Base-by-base conservation (phyloP, 2,888 invertebrate genomes). In the Hybos culiciformis region DNA sequence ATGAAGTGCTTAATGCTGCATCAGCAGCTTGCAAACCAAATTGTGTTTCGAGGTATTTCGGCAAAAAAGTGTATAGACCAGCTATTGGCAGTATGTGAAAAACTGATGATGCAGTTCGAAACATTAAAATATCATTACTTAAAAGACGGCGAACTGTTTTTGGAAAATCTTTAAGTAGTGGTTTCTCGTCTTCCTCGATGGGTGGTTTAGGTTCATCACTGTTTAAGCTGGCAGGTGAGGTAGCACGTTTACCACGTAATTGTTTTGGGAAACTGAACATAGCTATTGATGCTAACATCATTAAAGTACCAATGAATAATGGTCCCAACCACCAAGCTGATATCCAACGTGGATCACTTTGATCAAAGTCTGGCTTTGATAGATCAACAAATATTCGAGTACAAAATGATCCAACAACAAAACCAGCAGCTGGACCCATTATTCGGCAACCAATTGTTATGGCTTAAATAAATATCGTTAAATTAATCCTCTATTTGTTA, bases 311-410 rank as follows among this genome's bases (percentile, higher is more conserved):
- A 56, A 92, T 88, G 55, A 92, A 71, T 49, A 90, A 83, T 61
- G 88, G 74, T 37, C 88, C 63, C 46, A 96, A 71, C 94, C 94
- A 96, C 94, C 94, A 96, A 36, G 94, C 94, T 39, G 94, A 93
- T 38, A 94, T 84, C 91, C 92, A 94, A 64, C 83, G 73, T 5
- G 87, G 85, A 68, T 91, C 87, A 32, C 75, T 76, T 40, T 81
- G 78, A 51, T 79, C 78, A 55, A 84, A 83, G 50, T 78, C 79
- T 1, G 85, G 83, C 60, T 78, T 74, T 3, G 81, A 72, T 17
- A 90, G 77, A 64, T 90, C 79, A 32, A 86, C 88, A 66, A 90
- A 90, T 51, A 90, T 73, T 55, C 84, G 77, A 1, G 91, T 90
- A 65, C 91, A 91, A 31, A 90, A 69, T 4, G 90, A 88, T 23